Evolutionary conservation across 2,888 invertebrate genomes (phyloP), one percentile per base, ranked within the genome.

Genomic region (Tachina fera): DNA sequence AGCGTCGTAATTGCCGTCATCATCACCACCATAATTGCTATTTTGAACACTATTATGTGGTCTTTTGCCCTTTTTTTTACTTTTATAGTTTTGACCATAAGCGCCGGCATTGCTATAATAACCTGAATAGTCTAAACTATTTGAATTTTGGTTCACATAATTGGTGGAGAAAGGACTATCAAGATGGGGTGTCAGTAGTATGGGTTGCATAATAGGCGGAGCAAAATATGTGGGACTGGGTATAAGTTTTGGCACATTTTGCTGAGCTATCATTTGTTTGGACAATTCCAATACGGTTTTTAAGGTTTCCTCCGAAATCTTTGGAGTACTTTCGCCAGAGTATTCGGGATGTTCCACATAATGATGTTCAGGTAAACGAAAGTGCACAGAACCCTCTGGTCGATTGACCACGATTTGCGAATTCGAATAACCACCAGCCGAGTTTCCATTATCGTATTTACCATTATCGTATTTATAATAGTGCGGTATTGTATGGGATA

Each of bases 391-490:
- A 0, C 93, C 93, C 71, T 91, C 93, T 0, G 93, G 93, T 0
- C 91, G 91, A 87, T 92, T 93, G 0, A 93, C 91, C 9, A 93
- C 92, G 76, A 93, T 92, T 87, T 93, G 93, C 0, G 93, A 92
- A 77, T 91, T 92, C 3, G 91, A 89, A 88, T 92, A 91, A 0
- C 90, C 92, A 1, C 88, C 88, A 0, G 88, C 88, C 1, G 70
- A 14, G 13, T 71, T 63, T 1, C 41, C 22, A 49, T 45, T 60
- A 1, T 58, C 53, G 10, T 53, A 43, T 13, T 58, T 70, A 14
- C 65, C 74, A 43, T 70, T 77, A 9, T 39, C 76, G n/a, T n/a
- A n/a, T n/a, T n/a, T n/a, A 72, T 88, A 89, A 22, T 87, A 87
- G 14, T 88, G 88, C 1, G 92, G 90, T 9, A 89, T 61, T 0